These are phyloP conservation scores for Erebia aethiops DNA, from an alignment of 2,888 invertebrate genomes.

Conservation along the genomic window DNA sequence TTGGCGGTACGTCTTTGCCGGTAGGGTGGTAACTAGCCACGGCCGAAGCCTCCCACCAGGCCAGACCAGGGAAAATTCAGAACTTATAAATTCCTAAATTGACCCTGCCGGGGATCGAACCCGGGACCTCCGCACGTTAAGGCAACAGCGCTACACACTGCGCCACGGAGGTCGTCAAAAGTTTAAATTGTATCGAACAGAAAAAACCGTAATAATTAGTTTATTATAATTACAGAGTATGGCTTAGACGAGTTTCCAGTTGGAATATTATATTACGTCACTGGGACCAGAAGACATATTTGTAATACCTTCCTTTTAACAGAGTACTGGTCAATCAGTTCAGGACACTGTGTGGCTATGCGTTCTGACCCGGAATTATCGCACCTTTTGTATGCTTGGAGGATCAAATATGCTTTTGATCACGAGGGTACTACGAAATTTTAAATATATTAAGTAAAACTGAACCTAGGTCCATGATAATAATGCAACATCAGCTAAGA, in stretches of 20 bases:
- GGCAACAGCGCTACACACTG: no score
- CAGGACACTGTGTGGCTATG: constrained; percentile 60
- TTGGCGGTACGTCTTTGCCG: no score
- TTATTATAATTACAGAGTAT: constrained; percentile 29
- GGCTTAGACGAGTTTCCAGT: constrained; percentile 39
- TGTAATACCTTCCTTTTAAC: constrained; percentile 56
- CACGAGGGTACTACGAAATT: constrained; percentile 20
- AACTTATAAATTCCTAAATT: no score
- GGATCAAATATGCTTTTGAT: constrained; percentile 49
- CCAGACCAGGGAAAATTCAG: no score
- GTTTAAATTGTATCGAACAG: no score
- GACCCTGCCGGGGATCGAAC: no score
- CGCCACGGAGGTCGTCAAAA: no score
- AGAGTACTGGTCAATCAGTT: constrained; percentile 57
- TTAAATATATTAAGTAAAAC: background rate
- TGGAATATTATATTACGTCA: constrained; percentile 50
- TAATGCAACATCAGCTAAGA: no score
- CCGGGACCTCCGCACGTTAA: no score
- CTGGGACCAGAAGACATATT: constrained; percentile 41
- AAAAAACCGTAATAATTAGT: no score
- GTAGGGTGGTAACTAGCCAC: no score
- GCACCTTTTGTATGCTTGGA: constrained; percentile 51
- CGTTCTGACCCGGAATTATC: constrained; percentile 55
- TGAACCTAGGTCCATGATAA: background rate
- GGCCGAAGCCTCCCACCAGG: no score